Percentiles rank a stretch among this genome's conserved stretches.
phyloP scores from a whole-genome alignment of 2,888 invertebrate species.

The Stomorhina lunata region DNA sequence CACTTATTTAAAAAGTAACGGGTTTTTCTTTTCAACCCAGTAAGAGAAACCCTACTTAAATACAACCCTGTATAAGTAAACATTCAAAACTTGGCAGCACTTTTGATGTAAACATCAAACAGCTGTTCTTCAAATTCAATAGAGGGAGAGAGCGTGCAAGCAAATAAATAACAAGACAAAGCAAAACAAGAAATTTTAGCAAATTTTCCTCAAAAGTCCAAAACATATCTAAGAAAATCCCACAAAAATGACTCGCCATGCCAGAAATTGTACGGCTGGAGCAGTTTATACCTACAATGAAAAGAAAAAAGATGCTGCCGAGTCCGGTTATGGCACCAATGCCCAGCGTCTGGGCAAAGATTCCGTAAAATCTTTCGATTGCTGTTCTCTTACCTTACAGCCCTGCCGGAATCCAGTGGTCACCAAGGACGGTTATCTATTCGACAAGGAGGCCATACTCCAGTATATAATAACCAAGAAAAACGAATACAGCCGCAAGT shows the following conservation, averaged over 20 bases:
- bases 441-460: constrained; percentile 97
- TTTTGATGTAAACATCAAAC: background rate
- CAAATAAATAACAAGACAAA: background rate
- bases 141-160: background rate
- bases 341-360: constrained; percentile 80
- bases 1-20: too few relatives aligned
- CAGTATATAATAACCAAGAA: constrained; percentile 97
- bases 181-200: background rate
- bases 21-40: too few relatives aligned
- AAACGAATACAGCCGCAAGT: constrained; percentile 91
- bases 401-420: constrained; percentile 96
- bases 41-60: too few relatives aligned
- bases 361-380: constrained; percentile 93
- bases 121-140: background rate
- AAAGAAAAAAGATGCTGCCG: constrained; percentile 95
- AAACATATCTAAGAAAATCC: too few relatives aligned
- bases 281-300: constrained; percentile 99
- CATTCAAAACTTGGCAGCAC: constrained; percentile 31
- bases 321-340: constrained; percentile 88
- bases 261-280: constrained; percentile 98
- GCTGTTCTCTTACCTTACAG: constrained; percentile 97
- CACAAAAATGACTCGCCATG: constrained; percentile 92
- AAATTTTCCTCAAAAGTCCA: too few relatives aligned
- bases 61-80: background rate
- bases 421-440: constrained; percentile 94